phyloP scores from a whole-genome alignment of 2,113 vertebrate species.

The Oxygymnocypris stewartii region DNA sequence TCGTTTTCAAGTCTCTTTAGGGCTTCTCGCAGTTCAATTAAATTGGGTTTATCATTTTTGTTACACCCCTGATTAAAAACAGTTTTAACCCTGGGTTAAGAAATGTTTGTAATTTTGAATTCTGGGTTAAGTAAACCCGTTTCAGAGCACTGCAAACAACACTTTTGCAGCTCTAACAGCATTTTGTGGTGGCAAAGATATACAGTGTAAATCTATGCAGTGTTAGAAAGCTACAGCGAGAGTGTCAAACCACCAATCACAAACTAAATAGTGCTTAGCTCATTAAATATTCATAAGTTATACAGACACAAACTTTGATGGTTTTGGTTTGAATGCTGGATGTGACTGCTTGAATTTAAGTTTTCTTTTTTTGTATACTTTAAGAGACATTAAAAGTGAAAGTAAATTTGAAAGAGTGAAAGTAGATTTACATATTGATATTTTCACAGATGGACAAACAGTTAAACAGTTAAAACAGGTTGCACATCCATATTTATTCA shows the following conservation, averaged over 20 bases:
- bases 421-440: not conserved
- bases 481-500: not conserved
- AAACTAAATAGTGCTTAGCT: not conserved
- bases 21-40: not conserved
- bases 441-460: not conserved
- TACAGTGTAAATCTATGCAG: constrained; percentile 15
- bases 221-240: not conserved
- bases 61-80: not conserved
- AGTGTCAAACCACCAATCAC: not conserved
- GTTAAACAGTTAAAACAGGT: not conserved
- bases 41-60: not conserved
- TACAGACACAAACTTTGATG: not conserved
- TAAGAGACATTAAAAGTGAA: not conserved
- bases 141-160: not conserved
- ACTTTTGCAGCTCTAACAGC: not conserved
- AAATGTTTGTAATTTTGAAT: not conserved
- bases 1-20: not conserved
- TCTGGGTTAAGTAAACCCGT: not conserved
- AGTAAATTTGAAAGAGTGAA: not conserved
- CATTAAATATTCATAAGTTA: not conserved
- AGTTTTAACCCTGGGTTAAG: constrained; percentile 8
- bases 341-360: not conserved
- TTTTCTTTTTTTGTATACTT: not conserved
- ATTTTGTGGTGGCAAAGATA: not conserved
- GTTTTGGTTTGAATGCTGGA: not conserved